A percentile compares a stretch with the other conserved stretches of the same genome.
phyloP scores from a whole-genome alignment of 1,140 invertebrate species.

The Drosophila kanapiae region DNA sequence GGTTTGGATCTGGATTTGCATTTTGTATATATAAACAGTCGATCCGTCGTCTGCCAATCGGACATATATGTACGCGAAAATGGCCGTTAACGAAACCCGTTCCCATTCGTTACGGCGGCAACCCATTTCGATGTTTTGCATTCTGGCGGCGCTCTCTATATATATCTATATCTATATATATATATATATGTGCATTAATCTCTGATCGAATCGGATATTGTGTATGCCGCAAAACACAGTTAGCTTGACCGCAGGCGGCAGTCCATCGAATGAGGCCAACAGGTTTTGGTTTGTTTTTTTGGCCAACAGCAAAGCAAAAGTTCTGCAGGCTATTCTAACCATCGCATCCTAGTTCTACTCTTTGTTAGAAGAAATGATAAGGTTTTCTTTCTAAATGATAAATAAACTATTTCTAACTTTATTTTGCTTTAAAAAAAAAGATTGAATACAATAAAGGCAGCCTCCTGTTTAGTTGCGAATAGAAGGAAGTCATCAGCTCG shows the following conservation, averaged over 20 bases:
- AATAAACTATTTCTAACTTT: no score
- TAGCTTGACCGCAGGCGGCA: slow-evolving; percentile 64
- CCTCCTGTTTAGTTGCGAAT: no score
- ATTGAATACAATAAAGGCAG: no score
- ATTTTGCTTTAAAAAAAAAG: no score
- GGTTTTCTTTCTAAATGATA: no score
- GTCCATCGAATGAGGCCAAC: slow-evolving; percentile 67
- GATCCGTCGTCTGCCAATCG: slow-evolving; percentile 7
- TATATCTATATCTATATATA: slow-evolving; percentile 1
- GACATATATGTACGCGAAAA: slow-evolving; percentile 13
- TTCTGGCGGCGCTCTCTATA: slow-evolving; percentile 44
- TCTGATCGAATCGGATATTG: slow-evolving; percentile 63
- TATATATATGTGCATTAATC: slow-evolving; percentile 66
- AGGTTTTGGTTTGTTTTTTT: slow-evolving; percentile 55
- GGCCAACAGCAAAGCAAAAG: slow-evolving; percentile 28
- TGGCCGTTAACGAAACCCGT: slow-evolving; percentile 54
- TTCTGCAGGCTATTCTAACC: slow-evolving; percentile 47
- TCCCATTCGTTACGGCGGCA: slow-evolving; percentile 40
- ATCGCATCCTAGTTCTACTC: slow-evolving; percentile 13
- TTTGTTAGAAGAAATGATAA: no score
- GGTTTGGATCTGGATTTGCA: slow-evolving; percentile 39
- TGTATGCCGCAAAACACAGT: slow-evolving; percentile 68
- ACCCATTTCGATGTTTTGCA: slow-evolving; percentile 68
- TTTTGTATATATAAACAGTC: slow-evolving; percentile 18
- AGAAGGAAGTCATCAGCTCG: no score